Base-by-base conservation (phyloP, 2,888 invertebrate species). In the Strigamia crassipes region DNA sequence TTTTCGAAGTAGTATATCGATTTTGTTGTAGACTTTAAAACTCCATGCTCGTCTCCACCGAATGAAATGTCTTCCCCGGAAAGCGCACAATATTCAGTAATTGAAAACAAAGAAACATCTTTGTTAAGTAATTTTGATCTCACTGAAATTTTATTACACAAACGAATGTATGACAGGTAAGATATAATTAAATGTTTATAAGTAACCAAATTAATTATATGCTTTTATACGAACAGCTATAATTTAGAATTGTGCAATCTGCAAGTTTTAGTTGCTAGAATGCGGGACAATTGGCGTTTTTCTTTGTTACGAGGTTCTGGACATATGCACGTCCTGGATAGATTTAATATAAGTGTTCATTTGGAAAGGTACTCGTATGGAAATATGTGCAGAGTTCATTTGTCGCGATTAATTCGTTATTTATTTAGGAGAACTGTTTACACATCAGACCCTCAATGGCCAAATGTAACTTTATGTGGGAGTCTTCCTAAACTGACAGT, bases 251-350 rank as follows among this genome's bases (percentile, higher is more conserved):
- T 96, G 84, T 93, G 93, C 80, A 95, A 96, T 85, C 87, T 90
- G 84, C 96, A 97, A 89, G 93, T 97, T 81, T 89, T 98, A 84
- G 94, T 96, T 79, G 96, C 96, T 0, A 93, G 93, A 87, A 94
- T 93, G 46, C 93, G 93, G 84, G 96, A 97, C 87, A 94, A 95
- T 88, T 96, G 96, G 94, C 92, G 94, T 85, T 94, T 94, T 86
- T 96, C 96, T 2, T 93, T 95, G 86, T 91, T 93, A 27, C 93
- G 94, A 87, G 93, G 93, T 56, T 93, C 94, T 13, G 96, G 96
- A 0, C 92, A 92, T 80, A 89, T 96, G 85, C 97, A 97, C 86
- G 91, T 97, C 38, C 89, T 98, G 46, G 95, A 96, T 86, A 90
- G 92, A 85, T 94, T 94, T 88, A 87, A 86, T 82, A 88, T 89